Conservation (phyloP, 2,797 vertebrate species). For the Acestrorhynchus altus region DNA sequence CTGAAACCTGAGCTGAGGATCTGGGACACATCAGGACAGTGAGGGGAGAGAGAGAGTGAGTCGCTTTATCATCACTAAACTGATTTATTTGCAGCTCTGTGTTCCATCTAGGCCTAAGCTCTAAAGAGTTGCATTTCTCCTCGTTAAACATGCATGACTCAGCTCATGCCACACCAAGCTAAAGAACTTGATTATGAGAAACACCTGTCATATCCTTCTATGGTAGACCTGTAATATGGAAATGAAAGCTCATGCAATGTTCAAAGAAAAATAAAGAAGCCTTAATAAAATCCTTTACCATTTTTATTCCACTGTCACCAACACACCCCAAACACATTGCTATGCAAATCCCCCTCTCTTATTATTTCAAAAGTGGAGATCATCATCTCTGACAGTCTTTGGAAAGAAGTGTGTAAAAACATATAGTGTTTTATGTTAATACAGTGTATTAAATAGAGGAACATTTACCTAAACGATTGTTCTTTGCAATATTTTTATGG, state of each 20-base stretch:
- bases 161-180: too few relatives aligned
- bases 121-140: too few relatives aligned
- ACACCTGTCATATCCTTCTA: too few relatives aligned
- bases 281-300: conserved; percentile 47
- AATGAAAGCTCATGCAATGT: too few relatives aligned
- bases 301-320: conserved; percentile 66
- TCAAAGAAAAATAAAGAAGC: too few relatives aligned
- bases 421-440: conserved; percentile 45
- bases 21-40: conserved; percentile 6
- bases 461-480: conserved; percentile 24
- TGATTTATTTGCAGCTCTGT: too few relatives aligned
- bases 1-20: conserved; percentile 65
- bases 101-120: too few relatives aligned
- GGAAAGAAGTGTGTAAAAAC: neutral
- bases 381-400: neutral
- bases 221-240: too few relatives aligned
- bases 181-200: too few relatives aligned
- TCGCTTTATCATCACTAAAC: too few relatives aligned
- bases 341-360: neutral
- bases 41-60: conserved; percentile 31
- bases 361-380: too few relatives aligned
- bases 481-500: conserved; percentile 25
- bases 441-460: conserved; percentile 46
- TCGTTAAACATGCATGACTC: too few relatives aligned
- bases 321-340: conserved; percentile 35